Conservation (phyloP, 2,888 invertebrate genomes). For the Lapara coniferarum region DNA sequence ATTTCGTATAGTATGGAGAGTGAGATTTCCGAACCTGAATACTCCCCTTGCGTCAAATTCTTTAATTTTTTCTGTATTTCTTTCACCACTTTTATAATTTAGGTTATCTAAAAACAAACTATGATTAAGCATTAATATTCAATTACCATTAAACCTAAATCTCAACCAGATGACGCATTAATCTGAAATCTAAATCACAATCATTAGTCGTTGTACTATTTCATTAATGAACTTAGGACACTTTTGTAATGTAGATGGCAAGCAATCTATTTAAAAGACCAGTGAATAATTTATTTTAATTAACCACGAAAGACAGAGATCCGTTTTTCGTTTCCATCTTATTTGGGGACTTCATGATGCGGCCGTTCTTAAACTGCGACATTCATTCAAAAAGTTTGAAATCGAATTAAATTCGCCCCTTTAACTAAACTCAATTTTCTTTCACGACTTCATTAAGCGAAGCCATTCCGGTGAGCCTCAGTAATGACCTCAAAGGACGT, state of each 20-base stretch:
- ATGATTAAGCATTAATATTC: too few relatives aligned
- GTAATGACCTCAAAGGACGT: slow-evolving; percentile 81
- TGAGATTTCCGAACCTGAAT: too few relatives aligned
- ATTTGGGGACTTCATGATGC: slow-evolving; percentile 67
- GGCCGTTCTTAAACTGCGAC: slow-evolving; percentile 70
- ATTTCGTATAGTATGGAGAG: too few relatives aligned
- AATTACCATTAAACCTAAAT: slow-evolving; percentile 3
- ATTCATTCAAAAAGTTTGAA: slow-evolving; percentile 80
- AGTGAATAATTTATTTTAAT: slow-evolving; percentile 78
- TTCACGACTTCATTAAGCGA: slow-evolving; percentile 82
- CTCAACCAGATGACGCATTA: slow-evolving; percentile 34
- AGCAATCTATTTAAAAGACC: slow-evolving; percentile 67
- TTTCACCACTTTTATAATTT: too few relatives aligned
- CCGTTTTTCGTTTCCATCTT: slow-evolving; percentile 73
- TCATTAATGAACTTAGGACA: slow-evolving; percentile 61
- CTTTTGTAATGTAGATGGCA: slow-evolving; percentile 66
- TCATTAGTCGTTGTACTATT: slow-evolving; percentile 26
- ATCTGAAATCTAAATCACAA: slow-evolving; percentile 18
- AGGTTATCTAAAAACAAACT: background rate
- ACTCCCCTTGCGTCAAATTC: too few relatives aligned
- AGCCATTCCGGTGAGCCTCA: slow-evolving; percentile 79
- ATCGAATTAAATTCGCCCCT: slow-evolving; percentile 82
- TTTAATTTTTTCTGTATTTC: too few relatives aligned
- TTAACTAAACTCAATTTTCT: slow-evolving; percentile 82
- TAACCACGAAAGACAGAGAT: slow-evolving; percentile 68